These are phyloP conservation scores for Cinara cedri DNA, from an alignment of 2,888 invertebrate genomes.

Conservation along the genomic window DNA sequence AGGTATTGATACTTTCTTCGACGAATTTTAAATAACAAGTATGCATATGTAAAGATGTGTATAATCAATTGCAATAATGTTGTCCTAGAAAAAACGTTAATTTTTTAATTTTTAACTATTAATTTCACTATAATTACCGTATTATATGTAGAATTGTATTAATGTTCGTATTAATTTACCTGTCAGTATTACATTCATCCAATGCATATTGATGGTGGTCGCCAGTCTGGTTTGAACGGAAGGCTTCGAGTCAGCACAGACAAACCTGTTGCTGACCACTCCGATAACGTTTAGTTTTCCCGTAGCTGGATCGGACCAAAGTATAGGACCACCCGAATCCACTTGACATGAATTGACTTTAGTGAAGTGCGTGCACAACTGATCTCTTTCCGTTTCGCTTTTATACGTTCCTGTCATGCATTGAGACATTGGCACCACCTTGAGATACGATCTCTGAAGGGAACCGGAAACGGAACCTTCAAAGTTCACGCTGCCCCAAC, in stretches of 20 bases:
- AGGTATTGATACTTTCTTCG: background rate
- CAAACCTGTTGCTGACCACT: conserved; percentile 67
- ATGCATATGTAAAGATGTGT: background rate
- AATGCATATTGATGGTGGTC: background rate
- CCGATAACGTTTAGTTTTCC: conserved; percentile 64
- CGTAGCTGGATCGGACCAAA: conserved; percentile 65
- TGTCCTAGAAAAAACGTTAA: conserved; percentile 32
- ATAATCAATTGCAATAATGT: conserved; percentile 32
- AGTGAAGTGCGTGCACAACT: conserved; percentile 13
- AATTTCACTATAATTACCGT: background rate
- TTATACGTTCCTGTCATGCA: conserved; percentile 63
- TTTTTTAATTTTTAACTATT: background rate
- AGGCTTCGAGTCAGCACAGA: conserved; percentile 66
- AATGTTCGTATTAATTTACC: conserved; percentile 4
- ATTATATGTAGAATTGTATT: too few relatives aligned
- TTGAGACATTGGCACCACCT: conserved; percentile 64
- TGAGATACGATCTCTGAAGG: conserved; percentile 67
- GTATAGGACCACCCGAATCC: conserved; percentile 69
- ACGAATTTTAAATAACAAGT: too few relatives aligned
- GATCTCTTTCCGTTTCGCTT: conserved; percentile 10
- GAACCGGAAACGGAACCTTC: conserved; percentile 66
- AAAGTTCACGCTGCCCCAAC: conserved; percentile 59
- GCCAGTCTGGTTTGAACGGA: conserved; percentile 69
- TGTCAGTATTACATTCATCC: conserved; percentile 35
- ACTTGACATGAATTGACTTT: conserved; percentile 60